Evolutionary conservation across 2,113 vertebrate species (phyloP), one percentile per base, ranked within the genome.

Genomic region (Desmodus rotundus): DNA sequence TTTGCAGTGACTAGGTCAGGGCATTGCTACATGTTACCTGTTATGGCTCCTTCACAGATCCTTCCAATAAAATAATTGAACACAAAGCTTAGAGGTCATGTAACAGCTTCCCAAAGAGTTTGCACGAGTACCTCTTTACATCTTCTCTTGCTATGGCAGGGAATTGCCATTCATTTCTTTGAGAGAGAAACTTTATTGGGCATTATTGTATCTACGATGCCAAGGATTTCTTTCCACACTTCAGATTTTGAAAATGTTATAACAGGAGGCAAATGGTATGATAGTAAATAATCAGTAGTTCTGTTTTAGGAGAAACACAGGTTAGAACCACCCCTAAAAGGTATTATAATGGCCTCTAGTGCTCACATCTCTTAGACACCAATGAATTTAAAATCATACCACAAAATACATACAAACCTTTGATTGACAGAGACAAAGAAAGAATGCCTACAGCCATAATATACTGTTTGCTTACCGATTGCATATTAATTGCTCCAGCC

Each of bases 181-280:
- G 43, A 95, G 90, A 50, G 26, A 91, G 58, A 72, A 90, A 80
- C 6, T 84, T 81, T 56, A 47, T n/a, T 58, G 58, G 50, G 14
- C 5, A 68, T 77, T 72, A 76, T 65, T 68, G 41, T 89, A 31
- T 82, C 22, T 89, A 20, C 31, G 7, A 81, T 65, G 28, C 81
- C 65, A 81, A 20, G 12, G 22, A 38, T 76, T 74, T 93, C 78
- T 33, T 83, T 50, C 54, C 36, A 67, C 5, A 50, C 12, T 73
- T 31, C n/a, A 91, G 47, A 88, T 93, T 89, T 70, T 94, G 80
- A 82, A 72, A 81, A 89, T 70, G 50, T 47, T 52, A n/a, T 63
- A 38, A 28, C 0, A 73, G 28, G 70, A 84, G 12, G 45, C n/a
- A 73, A 41, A 52, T 36, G 19, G 52, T 84, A 63, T 26, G 6